Base-by-base conservation (phyloP, 2,888 invertebrate species). In the Protodeltote pygarga region DNA sequence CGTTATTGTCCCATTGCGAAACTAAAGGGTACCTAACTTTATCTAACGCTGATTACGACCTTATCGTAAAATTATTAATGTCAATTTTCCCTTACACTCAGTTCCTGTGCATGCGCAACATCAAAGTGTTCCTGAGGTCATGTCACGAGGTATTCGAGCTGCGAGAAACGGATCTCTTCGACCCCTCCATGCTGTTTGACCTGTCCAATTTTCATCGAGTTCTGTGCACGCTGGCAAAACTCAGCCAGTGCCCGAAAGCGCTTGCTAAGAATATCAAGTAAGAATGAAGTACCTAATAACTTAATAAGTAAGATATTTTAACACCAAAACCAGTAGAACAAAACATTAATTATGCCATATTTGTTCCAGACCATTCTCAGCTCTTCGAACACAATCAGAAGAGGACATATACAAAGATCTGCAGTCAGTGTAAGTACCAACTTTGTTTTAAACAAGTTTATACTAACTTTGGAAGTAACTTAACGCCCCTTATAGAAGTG, bases 81-180 rank as follows among this genome's bases (percentile, higher is more conserved):
- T 13, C 15, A 4, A 23, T 14, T 16, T 16, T 15, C 2, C 38
- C 34, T 67, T 70, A 44, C 59, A 33, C 49, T 32, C 93, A 99
- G 97, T 99, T 99, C 87, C 93, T 99, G 73, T 98, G 99, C 88
- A 94, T 98, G 88, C 95, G 98, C 77, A 99, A 99, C 88, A 99
- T 99, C 71, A 95, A 97, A 78, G 94, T 97, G 65, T 99, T 99
- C 88, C 93, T 99, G 44, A 94, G 96, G 62, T 96, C 97, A 13
- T 98, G 98, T 81, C 95, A 95, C 73, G 94, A 94, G 50, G 93
- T 94, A 50, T 99, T 99, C 89, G 96, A 96, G 53, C 89, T 99
- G 50, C 94, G 95, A 23, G 96, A 97, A 68, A 93, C 93, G 5
- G 98, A 99, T 84, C 93, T 99, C 19, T 99, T 99, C 83, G 98